Evolutionary conservation across 2,888 invertebrate species (phyloP), one percentile per base, ranked within the genome.

Genomic region (Agrochola lychnidis): DNA sequence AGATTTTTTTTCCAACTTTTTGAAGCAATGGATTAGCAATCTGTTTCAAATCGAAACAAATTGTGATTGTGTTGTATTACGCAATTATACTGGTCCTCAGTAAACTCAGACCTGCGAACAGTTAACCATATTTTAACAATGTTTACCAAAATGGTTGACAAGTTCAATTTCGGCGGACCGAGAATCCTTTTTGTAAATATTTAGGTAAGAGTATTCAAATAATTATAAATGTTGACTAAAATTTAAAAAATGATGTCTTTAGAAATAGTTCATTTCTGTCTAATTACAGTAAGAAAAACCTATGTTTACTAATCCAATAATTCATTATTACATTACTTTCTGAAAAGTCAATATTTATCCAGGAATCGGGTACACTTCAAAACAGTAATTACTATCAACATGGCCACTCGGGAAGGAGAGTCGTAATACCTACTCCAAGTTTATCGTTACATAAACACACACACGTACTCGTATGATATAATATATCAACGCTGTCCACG

Each of bases 361-460:
- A 71, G 68, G 77, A 77, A 81, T 78, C 59, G 70, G 70, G 70
- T 68, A 73, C 84, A 79, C 82, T 86, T 79, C 56, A 81, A 70
- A 82, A 81, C 69, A 68, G 70, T 82, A 83, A 87, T 83, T 79
- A 85, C 79, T 72, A 83, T 79, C 77, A 80, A 76, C 80, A 62
- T 79, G 72, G 62, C 81, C 82, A 84, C 82, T 86, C 76, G 74
- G 73, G 80, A 82, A 77, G 75, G 81, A 81, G 87, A 83, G 81
- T 76, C 81, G 77, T 84, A 83, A 77, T 87, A 85, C 82, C 83
- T 75, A 89, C 82, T 86, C 71, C 69, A 77, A 73, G 79, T 82
- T 92, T 92, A 92, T 93, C 91, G 78, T 88, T 87, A 89, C 88
- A 89, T 89, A 88, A 89, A 89, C 86, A 89, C 89, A 88, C 87